Evolutionary conservation across 2,888 invertebrate species (phyloP).

Genomic region (Hetaerina titia): DNA sequence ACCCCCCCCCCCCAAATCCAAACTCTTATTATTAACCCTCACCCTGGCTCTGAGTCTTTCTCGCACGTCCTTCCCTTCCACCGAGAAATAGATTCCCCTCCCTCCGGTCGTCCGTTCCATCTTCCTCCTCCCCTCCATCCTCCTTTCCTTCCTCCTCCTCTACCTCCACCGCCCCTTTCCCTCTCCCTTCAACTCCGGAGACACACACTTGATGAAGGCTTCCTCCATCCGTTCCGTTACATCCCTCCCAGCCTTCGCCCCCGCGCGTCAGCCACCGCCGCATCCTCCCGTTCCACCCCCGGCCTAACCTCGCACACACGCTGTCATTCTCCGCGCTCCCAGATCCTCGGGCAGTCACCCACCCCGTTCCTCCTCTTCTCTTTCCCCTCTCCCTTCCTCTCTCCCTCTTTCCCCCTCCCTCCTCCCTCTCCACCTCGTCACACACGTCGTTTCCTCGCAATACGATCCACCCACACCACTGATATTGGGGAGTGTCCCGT

Average conservation of each 20-base stretch:
- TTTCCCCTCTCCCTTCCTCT: neutral
- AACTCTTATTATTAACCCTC: neutral
- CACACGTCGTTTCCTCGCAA: constrained; percentile 23
- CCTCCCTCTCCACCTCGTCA: neutral
- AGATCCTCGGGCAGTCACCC: neutral
- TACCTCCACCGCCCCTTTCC: neutral
- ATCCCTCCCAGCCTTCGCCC: neutral
- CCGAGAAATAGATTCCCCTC: neutral
- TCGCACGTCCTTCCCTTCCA: neutral
- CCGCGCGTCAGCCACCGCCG: neutral
- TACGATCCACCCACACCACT: neutral
- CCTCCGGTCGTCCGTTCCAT: neutral
- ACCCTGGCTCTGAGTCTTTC: neutral
- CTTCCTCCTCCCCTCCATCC: neutral
- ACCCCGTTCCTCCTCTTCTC: neutral
- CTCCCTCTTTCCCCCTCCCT: neutral
- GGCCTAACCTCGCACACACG: too few species aligned
- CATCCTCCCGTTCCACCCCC: neutral
- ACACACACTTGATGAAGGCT: constrained; percentile 3
- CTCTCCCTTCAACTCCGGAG: neutral
- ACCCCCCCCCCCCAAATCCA: neutral
- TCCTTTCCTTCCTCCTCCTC: neutral
- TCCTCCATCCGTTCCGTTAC: constrained; percentile 8
- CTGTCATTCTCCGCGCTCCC: too few species aligned
- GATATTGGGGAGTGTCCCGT: constrained; percentile 3